A percentile compares a stretch with the other conserved stretches of the same genome.
phyloP scores from a whole-genome alignment of 2,113 vertebrate genomes.

The Pterocles gutturalis region DNA sequence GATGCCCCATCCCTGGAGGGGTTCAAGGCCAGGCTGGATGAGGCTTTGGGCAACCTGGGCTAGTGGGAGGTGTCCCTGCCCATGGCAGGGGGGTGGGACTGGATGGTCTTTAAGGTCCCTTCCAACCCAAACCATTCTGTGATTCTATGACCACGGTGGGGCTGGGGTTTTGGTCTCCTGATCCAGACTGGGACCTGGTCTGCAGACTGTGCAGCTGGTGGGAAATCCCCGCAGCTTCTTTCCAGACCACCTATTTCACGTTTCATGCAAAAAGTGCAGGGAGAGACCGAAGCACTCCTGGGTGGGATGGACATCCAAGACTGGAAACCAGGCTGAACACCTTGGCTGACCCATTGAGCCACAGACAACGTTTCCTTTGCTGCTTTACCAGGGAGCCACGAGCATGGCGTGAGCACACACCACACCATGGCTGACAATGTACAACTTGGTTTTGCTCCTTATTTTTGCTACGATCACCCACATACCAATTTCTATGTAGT shows the following conservation, averaged over 20 bases:
- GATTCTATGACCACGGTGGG: neutral
- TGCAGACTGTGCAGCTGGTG: neutral
- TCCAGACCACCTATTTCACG: fast-evolving
- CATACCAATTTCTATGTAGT: neutral
- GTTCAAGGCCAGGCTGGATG: no score
- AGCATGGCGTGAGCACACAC: fast-evolving
- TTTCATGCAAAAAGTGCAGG: neutral
- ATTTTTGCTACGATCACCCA: neutral
- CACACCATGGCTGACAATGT: fast-evolving
- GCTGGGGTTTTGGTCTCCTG: neutral
- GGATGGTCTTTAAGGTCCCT: no score
- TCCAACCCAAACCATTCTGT: no score
- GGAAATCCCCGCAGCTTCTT: neutral
- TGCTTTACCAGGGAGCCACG: neutral
- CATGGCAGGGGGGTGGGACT: no score
- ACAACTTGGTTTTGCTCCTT: fast-evolving
- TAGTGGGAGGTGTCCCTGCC: no score
- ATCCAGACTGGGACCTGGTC: neutral
- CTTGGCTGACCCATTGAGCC: neutral
- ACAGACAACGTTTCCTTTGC: fast-evolving
- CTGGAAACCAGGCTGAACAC: neutral
- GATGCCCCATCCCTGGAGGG: no score
- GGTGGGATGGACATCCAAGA: neutral
- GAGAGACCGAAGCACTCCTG: neutral
- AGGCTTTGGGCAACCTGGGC: no score